Conservation (phyloP, 2,797 vertebrate species). For the Eospalax fontanierii region DNA sequence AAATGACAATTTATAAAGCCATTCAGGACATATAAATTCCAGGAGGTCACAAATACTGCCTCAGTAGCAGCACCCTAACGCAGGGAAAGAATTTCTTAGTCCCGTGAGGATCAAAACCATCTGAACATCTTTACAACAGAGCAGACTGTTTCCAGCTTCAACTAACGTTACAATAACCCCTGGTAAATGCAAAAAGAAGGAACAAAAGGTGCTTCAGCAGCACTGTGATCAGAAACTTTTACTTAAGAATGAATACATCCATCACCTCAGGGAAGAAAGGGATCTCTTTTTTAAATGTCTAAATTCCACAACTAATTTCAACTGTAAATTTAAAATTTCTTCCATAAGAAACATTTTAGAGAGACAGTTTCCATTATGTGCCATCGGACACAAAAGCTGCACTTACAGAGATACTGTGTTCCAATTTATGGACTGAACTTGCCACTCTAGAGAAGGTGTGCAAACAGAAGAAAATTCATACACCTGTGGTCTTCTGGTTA, state of each 20-base stretch:
- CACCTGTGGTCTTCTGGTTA: background rate
- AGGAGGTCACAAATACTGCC: background rate
- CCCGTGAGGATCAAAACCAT: background rate
- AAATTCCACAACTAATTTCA: background rate
- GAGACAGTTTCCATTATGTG: background rate
- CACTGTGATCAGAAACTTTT: background rate
- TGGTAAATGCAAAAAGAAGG: background rate
- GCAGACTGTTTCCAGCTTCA: constrained; percentile 9
- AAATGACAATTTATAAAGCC: constrained; percentile 61
- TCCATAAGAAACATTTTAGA: constrained; percentile 42
- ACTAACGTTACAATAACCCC: background rate
- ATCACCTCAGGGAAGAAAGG: background rate
- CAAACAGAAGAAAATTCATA: background rate
- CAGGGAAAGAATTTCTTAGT: background rate
- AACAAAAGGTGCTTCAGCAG: background rate
- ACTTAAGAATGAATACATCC: constrained; percentile 20
- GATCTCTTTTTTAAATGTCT: background rate
- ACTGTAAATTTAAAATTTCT: constrained; percentile 32
- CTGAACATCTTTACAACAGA: constrained; percentile 28
- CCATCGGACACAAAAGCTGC: background rate
- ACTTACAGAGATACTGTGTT: background rate
- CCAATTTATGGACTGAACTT: background rate
- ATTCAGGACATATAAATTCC: constrained; percentile 32
- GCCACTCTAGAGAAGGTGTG: background rate
- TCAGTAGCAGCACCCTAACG: background rate